These are phyloP conservation scores for Calephelis perditalis DNA, from an alignment of 2,888 invertebrate species.

Conservation along the genomic window DNA sequence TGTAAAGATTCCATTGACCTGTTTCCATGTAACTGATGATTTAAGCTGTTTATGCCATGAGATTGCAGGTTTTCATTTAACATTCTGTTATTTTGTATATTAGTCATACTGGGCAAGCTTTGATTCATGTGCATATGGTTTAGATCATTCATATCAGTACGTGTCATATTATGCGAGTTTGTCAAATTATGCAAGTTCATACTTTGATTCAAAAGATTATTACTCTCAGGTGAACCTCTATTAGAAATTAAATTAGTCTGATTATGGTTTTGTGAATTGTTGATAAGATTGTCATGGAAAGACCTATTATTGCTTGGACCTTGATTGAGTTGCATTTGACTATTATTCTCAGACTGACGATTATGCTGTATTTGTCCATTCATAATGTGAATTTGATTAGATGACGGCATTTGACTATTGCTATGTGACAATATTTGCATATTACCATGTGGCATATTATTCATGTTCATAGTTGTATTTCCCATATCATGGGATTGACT, in stretches of 20 bases:
- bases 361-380: conserved; percentile 71
- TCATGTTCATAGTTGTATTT: conserved; percentile 37
- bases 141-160: conserved; percentile 56
- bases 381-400: conserved; percentile 71
- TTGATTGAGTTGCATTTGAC: conserved; percentile 61
- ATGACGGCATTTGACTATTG: conserved; percentile 35
- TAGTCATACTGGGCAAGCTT: conserved; percentile 53
- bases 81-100: conserved; percentile 67
- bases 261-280: conserved; percentile 53
- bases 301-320: conserved; percentile 43
- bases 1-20: conserved; percentile 65
- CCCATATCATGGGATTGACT: conserved; percentile 57
- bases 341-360: conserved; percentile 53
- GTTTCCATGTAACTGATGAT: conserved; percentile 61
- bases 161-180: conserved; percentile 53
- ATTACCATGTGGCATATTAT: conserved; percentile 58
- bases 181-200: conserved; percentile 60
- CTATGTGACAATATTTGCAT: conserved; percentile 51
- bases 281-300: conserved; percentile 61
- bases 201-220: conserved; percentile 59
- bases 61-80: conserved; percentile 67
- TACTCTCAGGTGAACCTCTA: conserved; percentile 57
- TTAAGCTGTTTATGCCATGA: conserved; percentile 58
- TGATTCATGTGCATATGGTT: conserved; percentile 71
- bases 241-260: conserved; percentile 55